Evolutionary conservation across 64 coral and sea anemone genomes (phyloP).

Genomic region (Catalaphyllia jardinei): DNA sequence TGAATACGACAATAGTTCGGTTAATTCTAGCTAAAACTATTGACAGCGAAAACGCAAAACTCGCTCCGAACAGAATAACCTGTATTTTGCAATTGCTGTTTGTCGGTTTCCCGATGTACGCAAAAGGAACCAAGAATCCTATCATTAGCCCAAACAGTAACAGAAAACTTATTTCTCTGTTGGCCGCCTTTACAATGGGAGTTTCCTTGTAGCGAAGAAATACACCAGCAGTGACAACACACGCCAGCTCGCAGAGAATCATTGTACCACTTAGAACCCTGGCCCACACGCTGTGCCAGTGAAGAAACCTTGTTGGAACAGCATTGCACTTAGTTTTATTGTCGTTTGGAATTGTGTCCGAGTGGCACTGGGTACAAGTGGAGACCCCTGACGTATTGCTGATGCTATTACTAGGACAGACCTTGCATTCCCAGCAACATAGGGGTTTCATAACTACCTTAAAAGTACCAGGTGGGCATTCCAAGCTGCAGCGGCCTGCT

Average conservation of each 20-base stretch:
- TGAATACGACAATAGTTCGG: conserved; percentile 55
- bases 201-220: conserved; percentile 50
- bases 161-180: conserved; percentile 61
- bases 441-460: conserved; percentile 24
- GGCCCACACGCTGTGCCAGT: conserved; percentile 43
- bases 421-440: conserved; percentile 75
- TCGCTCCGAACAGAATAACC: conserved; percentile 33
- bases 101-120: conserved; percentile 47
- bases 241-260: conserved; percentile 27
- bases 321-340: conserved; percentile 46
- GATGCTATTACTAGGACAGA: conserved; percentile 24
- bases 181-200: conserved; percentile 63
- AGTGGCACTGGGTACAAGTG: conserved; percentile 30
- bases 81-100: conserved; percentile 32
- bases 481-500: conserved; percentile 36
- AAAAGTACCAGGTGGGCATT: conserved; percentile 45
- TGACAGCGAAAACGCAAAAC: conserved; percentile 39
- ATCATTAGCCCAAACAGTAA: conserved; percentile 28
- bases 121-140: conserved; percentile 62
- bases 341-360: conserved; percentile 24
- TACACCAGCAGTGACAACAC: conserved; percentile 38
- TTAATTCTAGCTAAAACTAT: conserved; percentile 59
- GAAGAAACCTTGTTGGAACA: conserved; percentile 49
- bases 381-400: conserved; percentile 45
- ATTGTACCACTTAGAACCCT: conserved; percentile 25